Conservation (phyloP, 2,113 vertebrate species). For the Etheostoma spectabile region DNA sequence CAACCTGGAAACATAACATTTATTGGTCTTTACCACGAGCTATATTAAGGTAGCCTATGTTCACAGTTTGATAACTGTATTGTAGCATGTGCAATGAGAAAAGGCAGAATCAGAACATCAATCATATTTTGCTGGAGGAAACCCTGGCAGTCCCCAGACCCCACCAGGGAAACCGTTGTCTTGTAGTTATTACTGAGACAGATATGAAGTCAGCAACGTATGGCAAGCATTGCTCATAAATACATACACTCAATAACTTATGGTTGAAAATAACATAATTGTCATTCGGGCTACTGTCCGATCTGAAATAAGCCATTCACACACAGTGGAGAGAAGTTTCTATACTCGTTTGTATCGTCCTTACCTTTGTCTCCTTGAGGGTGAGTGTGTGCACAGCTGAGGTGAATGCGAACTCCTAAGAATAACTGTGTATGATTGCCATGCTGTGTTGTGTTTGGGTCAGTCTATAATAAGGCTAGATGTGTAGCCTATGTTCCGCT, state of each 20-base stretch:
- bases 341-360: conserved; percentile 29
- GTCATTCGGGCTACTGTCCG: too few relatives aligned
- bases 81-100: neutral
- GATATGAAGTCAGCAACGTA: neutral
- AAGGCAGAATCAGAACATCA: neutral
- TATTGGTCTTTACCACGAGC: too few relatives aligned
- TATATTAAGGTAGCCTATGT: too few relatives aligned
- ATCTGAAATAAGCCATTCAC: neutral
- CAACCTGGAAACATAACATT: too few relatives aligned
- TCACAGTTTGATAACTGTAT: neutral
- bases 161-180: neutral
- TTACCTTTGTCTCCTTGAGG: conserved; percentile 74
- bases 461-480: conserved; percentile 37
- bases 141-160: neutral
- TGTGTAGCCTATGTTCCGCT: conserved; percentile 16
- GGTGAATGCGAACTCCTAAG: conserved; percentile 44
- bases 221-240: neutral
- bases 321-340: conserved; percentile 2
- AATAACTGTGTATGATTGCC: conserved; percentile 63
- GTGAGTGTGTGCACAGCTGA: conserved; percentile 31
- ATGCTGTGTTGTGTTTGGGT: conserved; percentile 13
- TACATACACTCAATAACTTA: neutral
- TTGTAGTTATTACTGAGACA: neutral
- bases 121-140: neutral
- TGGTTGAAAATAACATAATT: neutral